These are phyloP conservation scores for Novumbra hubbsi DNA, from an alignment of 2,797 vertebrate genomes.

Conservation along the genomic window DNA sequence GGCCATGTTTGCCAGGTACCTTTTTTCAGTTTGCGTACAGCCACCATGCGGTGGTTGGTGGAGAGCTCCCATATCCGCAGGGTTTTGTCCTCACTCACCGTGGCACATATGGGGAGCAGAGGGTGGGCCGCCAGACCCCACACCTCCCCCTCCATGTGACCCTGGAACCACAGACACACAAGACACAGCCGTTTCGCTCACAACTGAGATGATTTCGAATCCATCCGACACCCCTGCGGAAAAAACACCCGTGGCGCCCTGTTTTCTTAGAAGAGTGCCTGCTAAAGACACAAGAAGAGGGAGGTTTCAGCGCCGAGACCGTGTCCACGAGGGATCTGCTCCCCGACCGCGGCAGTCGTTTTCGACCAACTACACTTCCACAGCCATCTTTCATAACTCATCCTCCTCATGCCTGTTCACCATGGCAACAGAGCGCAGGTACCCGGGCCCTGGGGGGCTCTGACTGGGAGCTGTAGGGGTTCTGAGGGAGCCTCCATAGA, in stretches of 20 bases:
- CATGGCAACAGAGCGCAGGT: slow-evolving; percentile 18
- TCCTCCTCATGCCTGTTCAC: slow-evolving; percentile 10
- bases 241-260: background rate
- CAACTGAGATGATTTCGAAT: background rate
- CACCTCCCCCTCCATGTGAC: slow-evolving; percentile 97
- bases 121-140: slow-evolving; percentile 95
- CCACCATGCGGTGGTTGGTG: slow-evolving; percentile 94
- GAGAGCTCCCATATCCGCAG: slow-evolving; percentile 96
- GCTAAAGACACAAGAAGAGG: background rate
- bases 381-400: background rate
- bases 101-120: slow-evolving; percentile 91
- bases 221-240: background rate
- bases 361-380: background rate
- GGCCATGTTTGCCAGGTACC: slow-evolving; percentile 62
- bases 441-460: background rate
- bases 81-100: slow-evolving; percentile 94
- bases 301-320: background rate
- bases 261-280: background rate
- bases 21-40: slow-evolving; percentile 96
- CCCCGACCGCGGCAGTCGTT: background rate
- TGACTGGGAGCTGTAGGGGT: background rate
- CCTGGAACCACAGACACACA: slow-evolving; percentile 64
- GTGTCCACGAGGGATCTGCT: background rate
- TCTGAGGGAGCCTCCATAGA: background rate
- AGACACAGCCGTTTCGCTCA: background rate